Conservation (phyloP, 2,888 invertebrate genomes). For the Diadegma fenestrale region DNA sequence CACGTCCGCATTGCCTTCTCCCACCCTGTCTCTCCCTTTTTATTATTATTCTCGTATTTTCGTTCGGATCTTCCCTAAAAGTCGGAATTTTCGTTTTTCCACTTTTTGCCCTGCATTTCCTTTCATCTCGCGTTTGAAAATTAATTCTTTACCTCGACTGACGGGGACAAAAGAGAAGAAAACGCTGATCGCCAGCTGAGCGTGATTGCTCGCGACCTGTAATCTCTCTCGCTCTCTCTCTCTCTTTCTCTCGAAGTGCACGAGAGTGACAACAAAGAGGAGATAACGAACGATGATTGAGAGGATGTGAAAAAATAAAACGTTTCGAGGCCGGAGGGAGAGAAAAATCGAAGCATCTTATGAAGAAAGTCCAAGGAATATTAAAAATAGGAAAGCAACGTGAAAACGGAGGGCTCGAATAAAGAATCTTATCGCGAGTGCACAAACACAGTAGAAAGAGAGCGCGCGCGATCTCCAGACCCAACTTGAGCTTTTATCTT, state of each 20-base stretch:
- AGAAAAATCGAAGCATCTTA: not conserved
- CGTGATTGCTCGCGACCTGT: slow-evolving; percentile 32
- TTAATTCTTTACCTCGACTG: not conserved
- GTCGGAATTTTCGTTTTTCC: not conserved
- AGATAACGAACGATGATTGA: slow-evolving; percentile 50
- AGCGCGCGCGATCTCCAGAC: slow-evolving; percentile 40
- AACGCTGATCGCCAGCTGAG: slow-evolving; percentile 57
- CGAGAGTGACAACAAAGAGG: slow-evolving; percentile 55
- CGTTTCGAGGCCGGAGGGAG: not conserved
- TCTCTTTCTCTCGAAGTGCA: slow-evolving; percentile 15
- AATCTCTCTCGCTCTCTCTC: slow-evolving; percentile 17
- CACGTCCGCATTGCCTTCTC: slow-evolving; percentile 62
- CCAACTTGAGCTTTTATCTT: slow-evolving; percentile 42
- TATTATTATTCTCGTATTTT: slow-evolving; percentile 22
- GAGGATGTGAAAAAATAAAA: slow-evolving; percentile 23
- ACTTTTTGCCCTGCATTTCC: not conserved
- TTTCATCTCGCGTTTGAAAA: not conserved
- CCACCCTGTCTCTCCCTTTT: slow-evolving; percentile 44
- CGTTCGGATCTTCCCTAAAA: not conserved
- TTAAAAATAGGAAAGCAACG: not conserved
- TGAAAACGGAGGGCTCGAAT: slow-evolving; percentile 1
- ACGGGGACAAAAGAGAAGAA: slow-evolving; percentile 27
- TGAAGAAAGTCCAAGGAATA: slow-evolving; percentile 14
- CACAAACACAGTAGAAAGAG: slow-evolving; percentile 13
- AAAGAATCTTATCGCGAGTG: slow-evolving; percentile 28